Conservation (phyloP, 2,797 vertebrate species). For the Gorsachius magnificus region DNA sequence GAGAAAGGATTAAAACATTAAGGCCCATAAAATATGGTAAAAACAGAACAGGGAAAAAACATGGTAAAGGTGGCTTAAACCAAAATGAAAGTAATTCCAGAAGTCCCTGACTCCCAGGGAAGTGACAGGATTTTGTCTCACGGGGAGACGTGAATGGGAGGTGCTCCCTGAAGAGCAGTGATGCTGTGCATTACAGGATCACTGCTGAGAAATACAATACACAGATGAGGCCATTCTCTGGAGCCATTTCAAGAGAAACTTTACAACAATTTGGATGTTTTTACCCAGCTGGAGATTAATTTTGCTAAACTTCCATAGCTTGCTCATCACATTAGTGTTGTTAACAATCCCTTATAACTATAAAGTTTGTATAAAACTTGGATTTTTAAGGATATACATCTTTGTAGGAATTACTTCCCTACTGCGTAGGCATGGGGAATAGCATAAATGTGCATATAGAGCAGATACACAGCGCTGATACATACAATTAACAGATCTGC, state of each 20-base stretch:
- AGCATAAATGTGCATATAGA: accelerated
- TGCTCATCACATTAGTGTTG: not conserved
- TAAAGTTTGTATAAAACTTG: not conserved
- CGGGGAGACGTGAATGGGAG: not conserved
- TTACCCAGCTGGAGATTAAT: not conserved
- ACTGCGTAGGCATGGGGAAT: not conserved
- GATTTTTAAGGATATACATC: not conserved
- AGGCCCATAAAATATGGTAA: not conserved
- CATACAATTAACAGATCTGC: not conserved
- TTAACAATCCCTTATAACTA: not conserved
- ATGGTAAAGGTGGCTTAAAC: not conserved
- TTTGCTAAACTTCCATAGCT: not conserved
- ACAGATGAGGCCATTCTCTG: accelerated
- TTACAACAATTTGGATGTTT: not conserved
- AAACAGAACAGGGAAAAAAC: not conserved
- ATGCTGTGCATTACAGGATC: not conserved
- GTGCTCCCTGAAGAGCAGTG: not conserved
- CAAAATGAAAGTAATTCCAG: not conserved
- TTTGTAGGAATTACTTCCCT: not conserved
- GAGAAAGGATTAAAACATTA: conserved; percentile 51
- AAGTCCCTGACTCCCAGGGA: not conserved
- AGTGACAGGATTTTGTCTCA: not conserved
- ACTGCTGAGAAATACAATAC: not conserved
- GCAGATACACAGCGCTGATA: not conserved
- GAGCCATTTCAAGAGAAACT: not conserved